Base-by-base conservation (phyloP, 2,113 vertebrate species). In the Prunella fulvescens region DNA sequence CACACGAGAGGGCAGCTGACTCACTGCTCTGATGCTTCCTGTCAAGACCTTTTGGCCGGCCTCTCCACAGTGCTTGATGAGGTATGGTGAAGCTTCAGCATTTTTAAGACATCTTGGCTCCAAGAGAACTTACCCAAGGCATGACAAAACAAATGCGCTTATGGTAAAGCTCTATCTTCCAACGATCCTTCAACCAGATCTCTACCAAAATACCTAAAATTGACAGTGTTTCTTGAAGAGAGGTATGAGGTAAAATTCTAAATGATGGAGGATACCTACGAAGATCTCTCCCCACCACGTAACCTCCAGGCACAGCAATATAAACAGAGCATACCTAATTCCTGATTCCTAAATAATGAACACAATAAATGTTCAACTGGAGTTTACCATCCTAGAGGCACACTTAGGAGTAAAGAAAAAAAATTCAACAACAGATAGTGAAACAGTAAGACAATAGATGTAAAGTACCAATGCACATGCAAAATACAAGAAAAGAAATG, bases 1-100 rank as follows among this genome's bases (percentile, higher is more conserved):
- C 26, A 60, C 6, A 64, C 0, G 0, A 51, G 33, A 51, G 19
- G 26, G 8, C 17, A 87, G 70, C 29, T 50, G 22, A 72, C 37
- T 74, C 42, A 67, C 31, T 85, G 35, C 45, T 66, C 40, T 56
- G 39, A 45, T 45, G 19, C 26, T 42, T 64, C 44, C 50, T 60
- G 29, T n/a, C 31, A 65, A 40, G 53, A 33, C 5, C 18, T 83
- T 70, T 56, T 33, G 14, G 17, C 20, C 6, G 1, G 13, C 19
- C 24, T 28, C 70, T 65, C 39, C 10, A 3, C 14, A 77, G 42
- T 8, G 40, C 16, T 51, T 69, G 62, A 37, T 16, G 31, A 73
- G 18, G 25, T 10, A 78, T 3, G 4, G 13, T 50, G 23, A 69
- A 92, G 16, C 19, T 61, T 35, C 51, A 89, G 10, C 19, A 45